A percentile compares a stretch with the other conserved stretches of the same genome.
Evolutionary conservation across 1,140 invertebrate species (phyloP).

Genomic region (Euura lappo): DNA sequence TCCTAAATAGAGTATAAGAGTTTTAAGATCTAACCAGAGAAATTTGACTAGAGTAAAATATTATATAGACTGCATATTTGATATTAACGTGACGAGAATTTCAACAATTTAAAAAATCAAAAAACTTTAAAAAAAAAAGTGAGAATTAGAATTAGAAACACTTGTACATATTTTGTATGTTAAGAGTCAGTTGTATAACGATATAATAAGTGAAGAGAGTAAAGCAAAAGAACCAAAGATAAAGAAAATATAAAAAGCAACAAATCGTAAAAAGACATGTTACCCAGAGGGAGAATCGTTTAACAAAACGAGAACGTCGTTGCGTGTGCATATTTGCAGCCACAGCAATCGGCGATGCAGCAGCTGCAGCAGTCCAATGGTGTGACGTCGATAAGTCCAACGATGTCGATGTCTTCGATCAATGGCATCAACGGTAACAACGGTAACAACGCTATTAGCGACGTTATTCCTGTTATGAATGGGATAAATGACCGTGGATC

Average conservation of each 20-base stretch:
- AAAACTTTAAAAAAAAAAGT: too few relatives aligned
- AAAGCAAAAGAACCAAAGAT: background rate
- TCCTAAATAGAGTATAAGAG: too few relatives aligned
- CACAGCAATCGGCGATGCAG: constrained; percentile 11
- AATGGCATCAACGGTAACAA: constrained; percentile 22
- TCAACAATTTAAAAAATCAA: too few relatives aligned
- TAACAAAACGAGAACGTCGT: constrained; percentile 5
- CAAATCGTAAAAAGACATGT: constrained; percentile 11
- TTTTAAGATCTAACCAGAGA: too few relatives aligned
- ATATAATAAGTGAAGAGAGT: background rate
- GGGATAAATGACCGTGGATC: constrained; percentile 18
- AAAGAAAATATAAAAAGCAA: background rate
- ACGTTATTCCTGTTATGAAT: constrained; percentile 17
- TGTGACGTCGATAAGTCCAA: constrained; percentile 3
- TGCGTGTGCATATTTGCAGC: background rate
- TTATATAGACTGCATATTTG: too few relatives aligned
- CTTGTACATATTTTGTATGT: too few relatives aligned
- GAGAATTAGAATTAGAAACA: too few relatives aligned
- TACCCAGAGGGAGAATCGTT: background rate
- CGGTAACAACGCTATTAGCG: background rate
- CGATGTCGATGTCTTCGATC: constrained; percentile 17
- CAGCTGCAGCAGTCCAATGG: constrained; percentile 20
- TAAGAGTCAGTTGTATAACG: too few relatives aligned
- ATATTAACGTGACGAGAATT: too few relatives aligned
- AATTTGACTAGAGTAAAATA: too few relatives aligned